Conservation (phyloP, 2,113 vertebrate species). For the Mirza zaza region DNA sequence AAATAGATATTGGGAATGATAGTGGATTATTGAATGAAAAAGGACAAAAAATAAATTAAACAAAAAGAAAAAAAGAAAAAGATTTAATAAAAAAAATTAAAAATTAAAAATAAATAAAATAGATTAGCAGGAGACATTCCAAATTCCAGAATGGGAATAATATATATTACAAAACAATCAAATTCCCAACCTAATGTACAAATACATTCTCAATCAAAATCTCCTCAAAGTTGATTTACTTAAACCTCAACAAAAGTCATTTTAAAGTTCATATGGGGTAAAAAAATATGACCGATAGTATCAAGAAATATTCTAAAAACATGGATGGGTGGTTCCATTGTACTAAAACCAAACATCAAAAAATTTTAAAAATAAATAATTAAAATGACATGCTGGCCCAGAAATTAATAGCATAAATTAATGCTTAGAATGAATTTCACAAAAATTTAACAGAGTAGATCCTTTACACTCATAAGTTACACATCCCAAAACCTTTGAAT, state of each 20-base stretch:
- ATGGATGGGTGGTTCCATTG: neutral
- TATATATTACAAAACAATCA: constrained; percentile 26
- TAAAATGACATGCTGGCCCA: constrained; percentile 44
- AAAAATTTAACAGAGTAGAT: constrained; percentile 44
- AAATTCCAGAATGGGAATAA: constrained; percentile 49
- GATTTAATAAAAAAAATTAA: too few relatives aligned
- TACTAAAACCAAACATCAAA: constrained; percentile 41
- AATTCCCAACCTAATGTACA: constrained; percentile 36
- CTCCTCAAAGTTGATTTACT: neutral
- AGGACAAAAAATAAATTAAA: too few relatives aligned
- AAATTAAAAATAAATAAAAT: neutral
- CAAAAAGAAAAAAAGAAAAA: too few relatives aligned
- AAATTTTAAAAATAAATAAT: constrained; percentile 17
- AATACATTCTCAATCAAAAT: constrained; percentile 32
- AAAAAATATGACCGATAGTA: neutral
- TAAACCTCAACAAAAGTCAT: constrained; percentile 25
- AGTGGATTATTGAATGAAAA: too few relatives aligned
- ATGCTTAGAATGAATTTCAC: constrained; percentile 24
- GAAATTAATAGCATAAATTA: constrained; percentile 14
- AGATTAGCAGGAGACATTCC: neutral
- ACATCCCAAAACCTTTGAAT: constrained; percentile 24
- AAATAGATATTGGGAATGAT: neutral
- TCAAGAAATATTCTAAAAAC: constrained; percentile 46
- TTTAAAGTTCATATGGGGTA: neutral
- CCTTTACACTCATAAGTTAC: constrained; percentile 35